phyloP scores from a whole-genome alignment of 1,140 invertebrate genomes.

The Lerema accius region DNA sequence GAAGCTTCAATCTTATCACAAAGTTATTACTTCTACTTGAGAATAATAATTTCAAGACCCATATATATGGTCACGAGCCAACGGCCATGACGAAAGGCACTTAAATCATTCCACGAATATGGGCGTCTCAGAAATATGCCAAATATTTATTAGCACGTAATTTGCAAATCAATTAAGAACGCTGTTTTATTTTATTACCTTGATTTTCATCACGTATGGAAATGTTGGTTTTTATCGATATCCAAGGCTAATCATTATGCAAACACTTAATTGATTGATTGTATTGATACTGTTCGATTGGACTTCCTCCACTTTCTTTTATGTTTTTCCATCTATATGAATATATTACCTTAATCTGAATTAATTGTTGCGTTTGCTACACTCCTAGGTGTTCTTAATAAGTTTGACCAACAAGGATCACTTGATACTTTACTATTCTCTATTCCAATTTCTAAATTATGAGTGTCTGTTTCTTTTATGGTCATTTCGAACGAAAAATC shows the following conservation, averaged over 20 bases:
- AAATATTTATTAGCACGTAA: constrained; percentile 31
- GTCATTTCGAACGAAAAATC: too few species aligned
- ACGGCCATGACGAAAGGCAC: constrained; percentile 17
- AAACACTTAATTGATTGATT: constrained; percentile 22
- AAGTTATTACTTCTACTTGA: neutral
- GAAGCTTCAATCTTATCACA: neutral
- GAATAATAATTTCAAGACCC: neutral
- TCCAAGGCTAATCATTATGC: constrained; percentile 13
- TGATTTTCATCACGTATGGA: constrained; percentile 25
- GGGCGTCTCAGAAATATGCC: constrained; percentile 22
- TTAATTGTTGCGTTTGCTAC: too few species aligned
- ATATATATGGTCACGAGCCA: constrained; percentile 1
- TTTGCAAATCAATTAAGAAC: constrained; percentile 33
- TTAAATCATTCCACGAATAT: constrained; percentile 25
- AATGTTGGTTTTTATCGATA: constrained; percentile 20
- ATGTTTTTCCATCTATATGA: neutral
- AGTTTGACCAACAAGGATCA: too few species aligned
- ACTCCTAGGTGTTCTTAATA: too few species aligned
- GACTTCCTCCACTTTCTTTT: neutral
- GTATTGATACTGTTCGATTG: constrained; percentile 6
- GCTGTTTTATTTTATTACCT: constrained; percentile 25
- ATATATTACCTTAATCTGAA: too few species aligned
- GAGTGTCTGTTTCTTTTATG: too few species aligned
- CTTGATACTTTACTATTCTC: too few species aligned
- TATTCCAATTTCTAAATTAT: too few species aligned